Conservation (phyloP, 1,140 invertebrate species). For the Drosophila insularis region DNA sequence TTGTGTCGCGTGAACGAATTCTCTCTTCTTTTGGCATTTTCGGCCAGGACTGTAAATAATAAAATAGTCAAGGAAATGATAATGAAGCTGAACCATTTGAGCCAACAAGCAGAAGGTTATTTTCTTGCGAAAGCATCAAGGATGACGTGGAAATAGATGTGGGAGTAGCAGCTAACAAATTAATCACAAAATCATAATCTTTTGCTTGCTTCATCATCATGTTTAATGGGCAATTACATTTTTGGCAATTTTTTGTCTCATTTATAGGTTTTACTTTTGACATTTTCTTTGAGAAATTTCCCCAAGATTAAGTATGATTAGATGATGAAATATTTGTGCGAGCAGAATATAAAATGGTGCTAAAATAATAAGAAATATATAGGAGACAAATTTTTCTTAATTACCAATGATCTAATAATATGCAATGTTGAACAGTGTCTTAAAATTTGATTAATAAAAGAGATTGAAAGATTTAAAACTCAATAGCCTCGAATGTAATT, state of each 20-base stretch:
- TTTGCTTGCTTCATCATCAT: constrained; percentile 42
- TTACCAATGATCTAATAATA: neutral
- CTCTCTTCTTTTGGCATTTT: constrained; percentile 2
- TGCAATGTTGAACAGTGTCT: neutral
- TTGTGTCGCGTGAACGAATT: constrained; percentile 21
- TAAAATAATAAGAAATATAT: neutral
- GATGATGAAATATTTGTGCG: constrained; percentile 4
- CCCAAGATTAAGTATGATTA: constrained; percentile 6
- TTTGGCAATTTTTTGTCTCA: constrained; percentile 1
- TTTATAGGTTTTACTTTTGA: constrained; percentile 1
- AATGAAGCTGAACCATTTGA: constrained; percentile 36
- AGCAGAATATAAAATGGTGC: neutral
- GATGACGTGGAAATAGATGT: neutral
- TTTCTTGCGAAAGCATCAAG: neutral
- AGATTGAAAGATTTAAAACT: too few relatives aligned
- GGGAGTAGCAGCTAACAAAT: neutral
- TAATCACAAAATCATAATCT: constrained; percentile 15
- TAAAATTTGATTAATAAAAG: neutral
- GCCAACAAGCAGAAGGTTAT: constrained; percentile 11
- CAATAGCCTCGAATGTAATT: too few relatives aligned
- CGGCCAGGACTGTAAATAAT: constrained; percentile 31
- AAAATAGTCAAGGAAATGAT: constrained; percentile 39
- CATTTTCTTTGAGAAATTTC: neutral
- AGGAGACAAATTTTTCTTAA: neutral
- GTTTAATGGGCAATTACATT: constrained; percentile 66